Base-by-base conservation (phyloP, 1,140 invertebrate species). In the Antheraea mylitta region DNA sequence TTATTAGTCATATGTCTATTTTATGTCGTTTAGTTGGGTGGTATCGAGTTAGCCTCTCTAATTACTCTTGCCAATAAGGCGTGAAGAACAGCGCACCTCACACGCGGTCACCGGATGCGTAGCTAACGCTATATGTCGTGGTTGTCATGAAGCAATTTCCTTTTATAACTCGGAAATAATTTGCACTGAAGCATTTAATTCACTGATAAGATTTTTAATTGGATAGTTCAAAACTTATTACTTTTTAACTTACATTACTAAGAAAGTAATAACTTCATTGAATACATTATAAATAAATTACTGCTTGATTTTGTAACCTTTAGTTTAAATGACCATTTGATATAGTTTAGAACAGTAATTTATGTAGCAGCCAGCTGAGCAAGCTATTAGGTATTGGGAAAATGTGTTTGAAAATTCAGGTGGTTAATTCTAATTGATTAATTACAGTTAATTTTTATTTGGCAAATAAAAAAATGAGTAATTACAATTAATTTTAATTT, bases 1-100 rank as follows among this genome's bases (percentile, higher is more conserved):
- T 53, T n/a, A 71, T 71, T 58, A 67, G 67, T 71, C 48, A 67
- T 36, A 67, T 45, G 19, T 68, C 61, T 71, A 71, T 71, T 71
- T 71, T 68, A 22, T 68, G 37, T 60, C 37, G 16, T 22, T 62
- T 38, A 48, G 62, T 64, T 69, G 71, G 71, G 71, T 72, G 71
- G 71, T 66, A 18, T 36, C n/a, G 16, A 42, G 8, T 42, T 42
- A 42, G 38, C 16, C 38, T 19, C 62, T 69, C 75, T 80, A 83
- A 86, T 85, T 85, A 81, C 75, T 74, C 68, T 70, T 48, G 75
- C 71, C 81, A 85, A 87, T 87, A 85, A 81, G 78, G 75, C 85
- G 82, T 84, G 82, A 83, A 83, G 77, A 65, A 70, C 67, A 74
- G 66, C 76, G 73, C 45, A 66, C 69, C 77, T 67, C 83, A 82